Conservation (phyloP, 2,888 invertebrate genomes). For the Dynastes hyllus region DNA sequence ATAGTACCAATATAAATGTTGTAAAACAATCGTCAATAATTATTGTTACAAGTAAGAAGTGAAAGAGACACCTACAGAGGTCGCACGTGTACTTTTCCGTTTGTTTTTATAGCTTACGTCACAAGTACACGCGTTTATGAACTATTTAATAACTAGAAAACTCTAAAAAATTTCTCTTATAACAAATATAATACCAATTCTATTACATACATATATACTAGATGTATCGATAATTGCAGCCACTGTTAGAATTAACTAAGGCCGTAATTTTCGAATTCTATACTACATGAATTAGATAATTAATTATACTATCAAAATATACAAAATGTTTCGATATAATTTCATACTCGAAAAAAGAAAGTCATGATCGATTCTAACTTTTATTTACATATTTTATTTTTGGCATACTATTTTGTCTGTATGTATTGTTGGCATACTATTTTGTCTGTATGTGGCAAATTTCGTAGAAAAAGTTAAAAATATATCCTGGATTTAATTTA, state of each 20-base stretch:
- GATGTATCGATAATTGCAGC: not conserved
- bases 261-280: not conserved
- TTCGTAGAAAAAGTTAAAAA: too few relatives aligned
- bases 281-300: not conserved
- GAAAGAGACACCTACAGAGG: not conserved
- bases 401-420: too few relatives aligned
- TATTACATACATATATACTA: not conserved
- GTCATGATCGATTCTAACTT: not conserved
- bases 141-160: constrained; percentile 25
- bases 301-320: not conserved
- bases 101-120: not conserved
- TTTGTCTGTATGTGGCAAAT: too few relatives aligned
- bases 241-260: not conserved
- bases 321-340: not conserved
- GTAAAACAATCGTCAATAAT: not conserved
- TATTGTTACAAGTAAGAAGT: not conserved
- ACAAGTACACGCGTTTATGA: constrained; percentile 10
- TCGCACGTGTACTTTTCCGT: not conserved
- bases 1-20: constrained; percentile 23
- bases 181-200: constrained; percentile 1
- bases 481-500: too few relatives aligned
- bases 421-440: too few relatives aligned
- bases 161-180: constrained; percentile 21
- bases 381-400: not conserved
- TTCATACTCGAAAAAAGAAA: not conserved